These are phyloP conservation scores for Orchestia grillus DNA, from an alignment of 1,140 invertebrate genomes.

Conservation along the genomic window DNA sequence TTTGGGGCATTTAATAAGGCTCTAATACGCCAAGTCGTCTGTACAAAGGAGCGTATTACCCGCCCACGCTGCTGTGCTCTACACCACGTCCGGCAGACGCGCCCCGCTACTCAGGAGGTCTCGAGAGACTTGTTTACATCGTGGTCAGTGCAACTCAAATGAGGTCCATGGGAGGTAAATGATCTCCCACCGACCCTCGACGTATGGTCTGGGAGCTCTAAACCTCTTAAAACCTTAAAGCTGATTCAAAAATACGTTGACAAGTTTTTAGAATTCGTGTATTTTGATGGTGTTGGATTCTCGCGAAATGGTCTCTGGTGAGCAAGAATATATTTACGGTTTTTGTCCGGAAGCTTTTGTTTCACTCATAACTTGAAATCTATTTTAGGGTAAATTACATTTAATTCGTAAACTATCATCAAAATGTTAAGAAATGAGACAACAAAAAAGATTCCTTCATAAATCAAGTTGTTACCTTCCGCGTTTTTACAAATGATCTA, in stretches of 20 bases:
- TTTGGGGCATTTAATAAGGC: constrained; percentile 1
- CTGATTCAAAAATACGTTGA: background rate
- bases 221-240: background rate
- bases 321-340: no score
- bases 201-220: background rate
- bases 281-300: no score
- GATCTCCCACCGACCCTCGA: background rate
- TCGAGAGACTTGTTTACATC: background rate
- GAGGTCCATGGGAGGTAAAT: background rate
- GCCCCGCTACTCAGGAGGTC: background rate
- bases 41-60: background rate
- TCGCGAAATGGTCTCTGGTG: no score
- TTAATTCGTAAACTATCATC: no score
- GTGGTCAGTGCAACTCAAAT: background rate
- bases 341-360: no score
- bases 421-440: no score
- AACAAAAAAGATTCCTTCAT: no score
- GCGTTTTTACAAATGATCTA: no score
- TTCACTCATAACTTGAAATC: no score
- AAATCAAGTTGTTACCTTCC: no score
- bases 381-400: no score
- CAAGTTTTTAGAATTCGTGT: background rate
- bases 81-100: background rate
- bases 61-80: background rate
- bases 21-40: background rate